phyloP scores from a whole-genome alignment of 1,140 invertebrate species.

The Aphidius ervi region DNA sequence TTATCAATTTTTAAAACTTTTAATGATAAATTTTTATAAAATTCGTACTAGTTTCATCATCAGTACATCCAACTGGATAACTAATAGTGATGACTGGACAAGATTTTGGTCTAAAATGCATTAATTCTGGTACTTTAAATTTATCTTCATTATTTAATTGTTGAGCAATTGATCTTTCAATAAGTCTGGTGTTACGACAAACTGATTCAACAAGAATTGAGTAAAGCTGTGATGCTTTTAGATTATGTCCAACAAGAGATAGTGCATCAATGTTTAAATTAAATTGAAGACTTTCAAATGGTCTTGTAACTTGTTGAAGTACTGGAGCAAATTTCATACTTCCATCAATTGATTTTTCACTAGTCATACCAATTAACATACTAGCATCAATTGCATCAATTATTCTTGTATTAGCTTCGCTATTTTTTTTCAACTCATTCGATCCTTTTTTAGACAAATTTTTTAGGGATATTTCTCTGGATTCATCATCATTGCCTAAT shows the following conservation, averaged over 20 bases:
- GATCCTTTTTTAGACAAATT: constrained; percentile 54
- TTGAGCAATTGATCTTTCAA: constrained; percentile 59
- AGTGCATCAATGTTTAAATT: constrained; percentile 66
- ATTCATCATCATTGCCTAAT: constrained; percentile 54
- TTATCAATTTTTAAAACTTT: not conserved
- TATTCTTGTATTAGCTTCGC: constrained; percentile 29
- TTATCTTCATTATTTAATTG: constrained; percentile 49
- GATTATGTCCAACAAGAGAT: constrained; percentile 63
- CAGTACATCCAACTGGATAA: constrained; percentile 60
- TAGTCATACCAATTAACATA: constrained; percentile 51
- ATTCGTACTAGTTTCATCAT: constrained; percentile 61
- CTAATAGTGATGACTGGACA: constrained; percentile 71
- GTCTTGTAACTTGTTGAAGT: constrained; percentile 52
- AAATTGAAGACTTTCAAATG: constrained; percentile 52
- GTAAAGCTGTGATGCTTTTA: constrained; percentile 62
- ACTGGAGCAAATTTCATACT: constrained; percentile 49
- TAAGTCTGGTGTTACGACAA: constrained; percentile 62
- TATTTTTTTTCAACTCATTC: constrained; percentile 26
- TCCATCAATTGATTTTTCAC: constrained; percentile 39
- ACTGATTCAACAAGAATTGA: constrained; percentile 69
- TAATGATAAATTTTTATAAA: not conserved
- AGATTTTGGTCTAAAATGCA: constrained; percentile 54
- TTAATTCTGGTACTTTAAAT: constrained; percentile 33
- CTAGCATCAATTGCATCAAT: constrained; percentile 42
- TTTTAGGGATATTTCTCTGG: constrained; percentile 55